phyloP scores from a whole-genome alignment of 2,888 invertebrate genomes.

The Lycocerus yunnanus region DNA sequence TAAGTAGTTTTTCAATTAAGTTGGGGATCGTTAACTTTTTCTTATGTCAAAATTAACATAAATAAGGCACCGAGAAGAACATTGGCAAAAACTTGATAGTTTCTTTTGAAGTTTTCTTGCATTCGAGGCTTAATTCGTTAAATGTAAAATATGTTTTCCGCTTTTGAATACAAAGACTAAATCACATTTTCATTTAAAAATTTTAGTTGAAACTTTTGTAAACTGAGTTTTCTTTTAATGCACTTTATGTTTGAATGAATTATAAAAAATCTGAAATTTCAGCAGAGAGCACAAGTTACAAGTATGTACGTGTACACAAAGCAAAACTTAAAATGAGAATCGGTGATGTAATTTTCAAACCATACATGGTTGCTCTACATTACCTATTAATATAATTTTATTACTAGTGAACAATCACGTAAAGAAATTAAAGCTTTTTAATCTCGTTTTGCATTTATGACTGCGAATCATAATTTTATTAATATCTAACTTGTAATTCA shows the following conservation, averaged over 20 bases:
- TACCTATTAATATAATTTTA: neutral
- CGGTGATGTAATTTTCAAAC: neutral
- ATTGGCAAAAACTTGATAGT: neutral
- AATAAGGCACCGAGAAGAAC: neutral
- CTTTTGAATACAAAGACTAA: neutral
- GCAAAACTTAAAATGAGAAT: neutral
- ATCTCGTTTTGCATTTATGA: neutral
- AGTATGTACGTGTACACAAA: neutral
- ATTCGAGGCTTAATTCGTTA: neutral
- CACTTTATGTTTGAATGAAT: neutral
- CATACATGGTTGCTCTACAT: neutral
- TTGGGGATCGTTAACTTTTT: too few relatives aligned
- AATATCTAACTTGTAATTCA: neutral
- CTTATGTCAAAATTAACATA: too few relatives aligned
- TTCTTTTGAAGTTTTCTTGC: neutral
- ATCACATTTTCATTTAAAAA: neutral
- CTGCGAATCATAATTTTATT: neutral
- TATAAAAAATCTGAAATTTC: neutral
- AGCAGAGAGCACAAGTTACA: neutral
- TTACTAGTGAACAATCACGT: neutral
- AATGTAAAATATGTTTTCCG: neutral
- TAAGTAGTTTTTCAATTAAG: too few relatives aligned
- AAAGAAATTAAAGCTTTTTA: neutral
- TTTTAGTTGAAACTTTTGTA: neutral
- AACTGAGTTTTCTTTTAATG: neutral